Percentiles rank a stretch among this genome's conserved stretches.
phyloP scores from a whole-genome alignment of 2,797 vertebrate species.

The Rhinichthys osculus region DNA sequence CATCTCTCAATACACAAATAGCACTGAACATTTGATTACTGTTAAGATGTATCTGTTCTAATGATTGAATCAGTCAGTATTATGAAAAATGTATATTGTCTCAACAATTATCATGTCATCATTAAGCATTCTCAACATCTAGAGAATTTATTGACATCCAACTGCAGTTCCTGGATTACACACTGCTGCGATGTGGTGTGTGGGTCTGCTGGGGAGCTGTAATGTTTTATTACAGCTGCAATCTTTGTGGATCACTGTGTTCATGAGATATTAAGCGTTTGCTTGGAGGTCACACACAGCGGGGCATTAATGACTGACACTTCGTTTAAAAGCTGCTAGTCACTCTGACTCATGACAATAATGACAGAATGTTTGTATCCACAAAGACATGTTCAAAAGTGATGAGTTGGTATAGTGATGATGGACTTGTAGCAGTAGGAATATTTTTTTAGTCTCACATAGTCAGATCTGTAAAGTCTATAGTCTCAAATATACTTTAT shows the following conservation, averaged over 20 bases:
- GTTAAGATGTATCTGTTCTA: not conserved
- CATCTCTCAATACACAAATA: not conserved
- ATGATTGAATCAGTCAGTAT: constrained; percentile 3
- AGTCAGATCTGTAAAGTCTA: not conserved
- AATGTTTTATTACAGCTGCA: constrained; percentile 47
- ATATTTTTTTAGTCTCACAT: not conserved
- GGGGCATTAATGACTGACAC: constrained; percentile 5
- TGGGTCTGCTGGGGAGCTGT: constrained; percentile 1
- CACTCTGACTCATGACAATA: constrained; percentile 26
- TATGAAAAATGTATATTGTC: not conserved
- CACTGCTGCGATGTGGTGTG: constrained; percentile 21
- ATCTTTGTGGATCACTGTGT: constrained; percentile 40
- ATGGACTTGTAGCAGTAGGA: no score
- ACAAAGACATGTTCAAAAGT: constrained; percentile 5
- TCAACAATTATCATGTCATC: constrained; percentile 3
- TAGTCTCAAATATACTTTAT: not conserved
- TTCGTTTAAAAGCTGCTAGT: constrained; percentile 25
- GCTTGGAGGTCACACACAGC: constrained; percentile 30
- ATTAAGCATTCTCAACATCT: not conserved
- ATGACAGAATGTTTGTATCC: constrained; percentile 25
- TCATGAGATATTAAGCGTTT: constrained; percentile 38
- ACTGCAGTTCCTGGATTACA: constrained; percentile 15
- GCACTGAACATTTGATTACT: not conserved
- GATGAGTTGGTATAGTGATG: not conserved
- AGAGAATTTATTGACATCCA: not conserved